Base-by-base conservation (phyloP, 2,797 vertebrate species). In the Rhynchonycteris naso region DNA sequence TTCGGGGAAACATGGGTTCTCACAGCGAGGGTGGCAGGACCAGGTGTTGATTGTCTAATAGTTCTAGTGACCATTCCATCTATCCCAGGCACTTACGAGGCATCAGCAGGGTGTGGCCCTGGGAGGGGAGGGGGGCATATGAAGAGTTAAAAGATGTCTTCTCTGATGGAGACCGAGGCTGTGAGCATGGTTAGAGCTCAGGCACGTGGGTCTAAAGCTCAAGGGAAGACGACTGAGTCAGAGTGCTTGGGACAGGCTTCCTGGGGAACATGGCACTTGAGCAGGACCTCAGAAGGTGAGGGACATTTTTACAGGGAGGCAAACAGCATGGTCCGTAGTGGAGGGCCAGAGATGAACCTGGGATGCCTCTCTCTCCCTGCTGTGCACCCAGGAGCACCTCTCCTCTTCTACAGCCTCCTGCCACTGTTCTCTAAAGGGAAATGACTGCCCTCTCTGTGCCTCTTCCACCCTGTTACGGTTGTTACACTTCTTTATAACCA, bases 101-200 rank as follows among this genome's bases (percentile, higher is more conserved):
- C 4, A 4, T 7, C 33, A 7, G 7, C 43, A 33, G 16, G 1
- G 24, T 5, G 5, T 3, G 9, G 30, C 38, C 58, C 30, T 19
- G 43, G 50, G 50, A 9, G 4, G 10, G n/a, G 19, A 10, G 24
- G 9, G 30, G 21, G 5, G 22, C 24, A 5, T 3, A 30, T 19
- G 7, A 7, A 11, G 43, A 79, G 50, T 15, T 1, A 16, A 21
- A 47, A 56, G 16, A 19, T 0, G 28, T 38, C 30, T 9, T 11
- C 11, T 22, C 68, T 22, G 15, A 4, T 4, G 56, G n/a, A 72
- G 54, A 15, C 58, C 1, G 14, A 71, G 10, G 16, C 22, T 3
- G 3, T 35, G 5, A 16, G 14, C 0, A 0, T n/a, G 58, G 13
- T 19, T 26, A 14, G 26, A 47, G n/a, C 38, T 68, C 24, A 5